Evolutionary conservation across 2,888 invertebrate species (phyloP).

Genomic region (Chorisops tibialis): DNA sequence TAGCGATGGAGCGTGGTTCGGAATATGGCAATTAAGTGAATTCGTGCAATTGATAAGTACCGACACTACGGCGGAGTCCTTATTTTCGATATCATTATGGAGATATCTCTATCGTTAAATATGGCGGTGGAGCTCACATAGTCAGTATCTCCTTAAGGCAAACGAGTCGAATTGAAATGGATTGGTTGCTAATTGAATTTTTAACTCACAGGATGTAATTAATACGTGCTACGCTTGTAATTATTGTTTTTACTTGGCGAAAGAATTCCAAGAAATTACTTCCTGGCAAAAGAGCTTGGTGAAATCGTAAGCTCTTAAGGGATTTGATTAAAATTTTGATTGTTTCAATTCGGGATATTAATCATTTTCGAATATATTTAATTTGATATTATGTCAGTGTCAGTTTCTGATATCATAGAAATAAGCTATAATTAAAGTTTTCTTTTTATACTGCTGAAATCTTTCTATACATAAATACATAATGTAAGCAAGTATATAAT

Average conservation of each 20-base stretch:
- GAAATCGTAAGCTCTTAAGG: too few species aligned
- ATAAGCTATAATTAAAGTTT: too few species aligned
- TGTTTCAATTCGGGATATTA: too few species aligned
- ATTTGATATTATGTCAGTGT: too few species aligned
- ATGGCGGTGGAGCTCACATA: neutral
- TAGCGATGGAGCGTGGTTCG: neutral
- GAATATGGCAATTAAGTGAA: constrained; percentile 30
- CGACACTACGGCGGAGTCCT: neutral
- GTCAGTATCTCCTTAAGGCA: constrained; percentile 3
- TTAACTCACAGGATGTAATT: constrained; percentile 14
- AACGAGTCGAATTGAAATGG: constrained; percentile 19
- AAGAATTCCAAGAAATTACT: too few species aligned
- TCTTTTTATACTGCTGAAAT: too few species aligned
- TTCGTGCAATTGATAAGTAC: constrained; percentile 26
- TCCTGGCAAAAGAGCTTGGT: too few species aligned
- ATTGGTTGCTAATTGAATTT: constrained; percentile 21
- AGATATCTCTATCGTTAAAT: neutral
- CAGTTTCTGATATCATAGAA: too few species aligned
- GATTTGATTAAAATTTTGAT: too few species aligned
- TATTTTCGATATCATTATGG: neutral
- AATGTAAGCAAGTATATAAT: too few species aligned
- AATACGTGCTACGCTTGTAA: constrained; percentile 15
- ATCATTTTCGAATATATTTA: too few species aligned
- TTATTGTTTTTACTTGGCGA: constrained; percentile 5
- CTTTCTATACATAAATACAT: too few species aligned